A percentile compares a stretch with the other conserved stretches of the same genome.
phyloP scores from a whole-genome alignment of 2,113 vertebrate genomes.

The Corynorhinus townsendii region DNA sequence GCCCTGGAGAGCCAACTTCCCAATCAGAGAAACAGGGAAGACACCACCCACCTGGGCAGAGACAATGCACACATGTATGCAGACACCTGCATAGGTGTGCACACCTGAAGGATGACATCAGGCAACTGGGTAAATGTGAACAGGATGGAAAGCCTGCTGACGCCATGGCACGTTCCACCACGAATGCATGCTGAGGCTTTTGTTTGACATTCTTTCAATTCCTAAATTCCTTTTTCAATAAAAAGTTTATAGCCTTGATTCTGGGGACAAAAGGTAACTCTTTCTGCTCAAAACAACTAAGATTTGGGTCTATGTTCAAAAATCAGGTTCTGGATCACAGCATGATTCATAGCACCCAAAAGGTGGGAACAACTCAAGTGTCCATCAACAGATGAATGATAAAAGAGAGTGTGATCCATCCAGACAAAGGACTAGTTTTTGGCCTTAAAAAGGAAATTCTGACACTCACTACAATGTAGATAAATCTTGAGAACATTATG shows the following conservation, averaged over 20 bases:
- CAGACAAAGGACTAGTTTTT: accelerated
- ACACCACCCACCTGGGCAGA: accelerated
- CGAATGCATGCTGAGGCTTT: accelerated
- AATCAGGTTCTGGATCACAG: neutral
- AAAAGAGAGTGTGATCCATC: neutral
- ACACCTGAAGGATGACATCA: neutral
- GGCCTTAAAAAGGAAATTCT: neutral
- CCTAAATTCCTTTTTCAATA: neutral
- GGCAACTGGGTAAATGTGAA: neutral
- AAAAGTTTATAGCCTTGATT: neutral
- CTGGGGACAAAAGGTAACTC: neutral
- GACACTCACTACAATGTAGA: accelerated
- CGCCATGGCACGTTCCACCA: accelerated
- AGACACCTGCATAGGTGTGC: neutral
- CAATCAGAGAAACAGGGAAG: neutral
- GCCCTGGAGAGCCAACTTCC: neutral
- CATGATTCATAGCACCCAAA: neutral
- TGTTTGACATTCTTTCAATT: neutral
- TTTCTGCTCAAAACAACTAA: neutral
- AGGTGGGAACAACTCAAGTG: too few species aligned
- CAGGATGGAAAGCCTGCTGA: neutral
- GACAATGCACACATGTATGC: accelerated
- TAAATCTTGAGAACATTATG: accelerated
- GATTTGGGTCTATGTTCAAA: accelerated
- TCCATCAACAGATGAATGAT: neutral